These are phyloP conservation scores for Kryptolebias ocellatus DNA, from an alignment of 2,797 vertebrate genomes.

Conservation along the genomic window DNA sequence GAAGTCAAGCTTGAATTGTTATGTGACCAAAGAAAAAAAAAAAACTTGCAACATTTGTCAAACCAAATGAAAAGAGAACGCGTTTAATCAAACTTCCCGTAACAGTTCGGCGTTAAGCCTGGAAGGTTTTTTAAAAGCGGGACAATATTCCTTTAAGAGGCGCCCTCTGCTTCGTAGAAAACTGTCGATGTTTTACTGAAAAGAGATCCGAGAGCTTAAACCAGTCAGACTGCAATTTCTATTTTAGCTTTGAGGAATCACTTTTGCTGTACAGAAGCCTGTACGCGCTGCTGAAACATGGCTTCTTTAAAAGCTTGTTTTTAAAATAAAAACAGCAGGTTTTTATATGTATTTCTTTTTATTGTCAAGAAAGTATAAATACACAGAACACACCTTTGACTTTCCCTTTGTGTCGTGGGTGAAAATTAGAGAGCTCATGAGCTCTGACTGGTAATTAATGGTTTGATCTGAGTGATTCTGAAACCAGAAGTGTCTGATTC, in stretches of 20 bases:
- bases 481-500: background rate
- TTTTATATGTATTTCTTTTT: background rate
- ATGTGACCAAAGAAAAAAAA: too few species aligned
- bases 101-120: too few species aligned
- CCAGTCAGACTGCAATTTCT: slow-evolving; percentile 22
- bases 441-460: too few species aligned
- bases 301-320: background rate
- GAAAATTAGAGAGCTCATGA: background rate
- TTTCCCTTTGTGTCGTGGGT: background rate
- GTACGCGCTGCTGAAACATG: rapidly evolving
- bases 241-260: slow-evolving; percentile 21
- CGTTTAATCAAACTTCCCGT: too few species aligned
- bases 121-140: too few species aligned
- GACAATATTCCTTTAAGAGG: background rate
- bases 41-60: too few species aligned
- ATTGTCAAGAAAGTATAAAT: background rate
- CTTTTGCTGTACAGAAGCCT: background rate
- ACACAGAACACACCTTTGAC: background rate
- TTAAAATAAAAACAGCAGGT: too few species aligned
- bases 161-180: background rate
- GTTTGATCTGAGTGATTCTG: background rate
- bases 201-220: slow-evolving; percentile 15
- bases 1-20: too few species aligned
- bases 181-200: background rate
- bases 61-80: too few species aligned